Percentiles rank a stretch among this genome's conserved stretches.
These are phyloP conservation scores for Diceros bicornis DNA, from an alignment of 2,797 vertebrate species.

Conservation along the genomic window DNA sequence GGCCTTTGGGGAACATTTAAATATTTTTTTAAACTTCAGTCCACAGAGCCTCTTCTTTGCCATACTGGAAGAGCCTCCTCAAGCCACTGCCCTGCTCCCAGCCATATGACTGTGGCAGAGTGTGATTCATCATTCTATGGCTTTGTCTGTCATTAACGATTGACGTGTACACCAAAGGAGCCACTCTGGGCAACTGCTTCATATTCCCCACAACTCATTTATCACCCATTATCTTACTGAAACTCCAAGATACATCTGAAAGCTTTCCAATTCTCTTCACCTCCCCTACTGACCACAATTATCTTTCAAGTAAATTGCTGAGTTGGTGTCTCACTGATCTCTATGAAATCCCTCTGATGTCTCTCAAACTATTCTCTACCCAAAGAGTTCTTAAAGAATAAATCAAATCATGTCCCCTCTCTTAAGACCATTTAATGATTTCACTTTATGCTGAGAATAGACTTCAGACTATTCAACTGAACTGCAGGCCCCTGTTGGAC, in stretches of 20 bases:
- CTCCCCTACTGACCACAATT: neutral
- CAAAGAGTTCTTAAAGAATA: neutral
- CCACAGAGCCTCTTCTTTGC: neutral
- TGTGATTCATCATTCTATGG: neutral
- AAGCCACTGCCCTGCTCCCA: neutral
- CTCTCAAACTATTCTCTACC: neutral
- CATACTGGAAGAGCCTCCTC: neutral
- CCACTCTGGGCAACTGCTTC: neutral
- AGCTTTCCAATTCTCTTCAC: neutral
- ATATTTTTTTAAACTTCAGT: neutral
- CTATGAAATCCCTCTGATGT: neutral
- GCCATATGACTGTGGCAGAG: neutral
- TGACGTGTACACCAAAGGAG: neutral
- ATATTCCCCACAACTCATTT: neutral
- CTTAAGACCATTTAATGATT: neutral
- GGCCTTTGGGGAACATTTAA: neutral
- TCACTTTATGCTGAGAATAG: neutral
- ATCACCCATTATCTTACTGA: neutral
- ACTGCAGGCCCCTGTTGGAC: too few species aligned
- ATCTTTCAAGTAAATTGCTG: neutral
- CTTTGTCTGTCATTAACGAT: neutral
- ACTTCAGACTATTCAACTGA: neutral
- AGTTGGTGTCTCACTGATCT: neutral
- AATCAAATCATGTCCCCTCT: neutral
- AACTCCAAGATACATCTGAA: neutral